Percentiles rank a stretch among this genome's conserved stretches.
These are phyloP conservation scores for Galago senegalensis DNA, from an alignment of 2,797 vertebrate genomes.

Conservation along the genomic window DNA sequence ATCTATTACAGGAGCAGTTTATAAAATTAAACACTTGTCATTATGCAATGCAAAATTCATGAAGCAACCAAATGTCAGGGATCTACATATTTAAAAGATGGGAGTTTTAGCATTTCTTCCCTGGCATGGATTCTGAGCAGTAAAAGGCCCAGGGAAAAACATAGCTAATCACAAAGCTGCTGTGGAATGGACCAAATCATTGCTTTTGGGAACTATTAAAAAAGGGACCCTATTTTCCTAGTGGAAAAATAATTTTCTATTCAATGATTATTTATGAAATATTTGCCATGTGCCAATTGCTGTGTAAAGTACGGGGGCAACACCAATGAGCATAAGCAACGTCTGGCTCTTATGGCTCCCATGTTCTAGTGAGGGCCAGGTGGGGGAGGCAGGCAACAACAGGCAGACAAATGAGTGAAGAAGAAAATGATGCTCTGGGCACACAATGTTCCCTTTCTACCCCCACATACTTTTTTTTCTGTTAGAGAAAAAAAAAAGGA, in stretches of 20 bases:
- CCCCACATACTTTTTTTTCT: not conserved
- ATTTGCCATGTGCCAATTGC: not conserved
- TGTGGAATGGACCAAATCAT: slow-evolving; percentile 77
- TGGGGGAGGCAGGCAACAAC: not conserved
- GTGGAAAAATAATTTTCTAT: slow-evolving; percentile 56
- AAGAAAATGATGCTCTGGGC: slow-evolving; percentile 33
- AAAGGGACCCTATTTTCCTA: slow-evolving; percentile 48
- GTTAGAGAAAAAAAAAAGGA: not conserved
- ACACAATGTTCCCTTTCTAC: not conserved
- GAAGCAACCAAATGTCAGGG: slow-evolving; percentile 87
- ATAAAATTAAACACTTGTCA: slow-evolving; percentile 87
- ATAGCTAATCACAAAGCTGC: slow-evolving; percentile 82
- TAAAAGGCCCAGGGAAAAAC: slow-evolving; percentile 86
- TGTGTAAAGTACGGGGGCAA: not conserved
- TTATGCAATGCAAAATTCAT: slow-evolving; percentile 86
- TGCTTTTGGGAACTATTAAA: slow-evolving; percentile 60
- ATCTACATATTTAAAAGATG: slow-evolving; percentile 86
- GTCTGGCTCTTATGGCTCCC: not conserved
- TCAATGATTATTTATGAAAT: slow-evolving; percentile 65
- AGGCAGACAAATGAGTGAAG: slow-evolving; percentile 20
- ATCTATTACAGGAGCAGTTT: slow-evolving; percentile 85
- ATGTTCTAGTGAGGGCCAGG: not conserved
- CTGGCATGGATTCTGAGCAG: slow-evolving; percentile 87
- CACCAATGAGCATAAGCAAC: not conserved
- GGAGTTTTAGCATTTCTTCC: slow-evolving; percentile 82